Base-by-base conservation (phyloP, 53 echinoderm and acorn worm genomes). In the Henricia sp. region DNA sequence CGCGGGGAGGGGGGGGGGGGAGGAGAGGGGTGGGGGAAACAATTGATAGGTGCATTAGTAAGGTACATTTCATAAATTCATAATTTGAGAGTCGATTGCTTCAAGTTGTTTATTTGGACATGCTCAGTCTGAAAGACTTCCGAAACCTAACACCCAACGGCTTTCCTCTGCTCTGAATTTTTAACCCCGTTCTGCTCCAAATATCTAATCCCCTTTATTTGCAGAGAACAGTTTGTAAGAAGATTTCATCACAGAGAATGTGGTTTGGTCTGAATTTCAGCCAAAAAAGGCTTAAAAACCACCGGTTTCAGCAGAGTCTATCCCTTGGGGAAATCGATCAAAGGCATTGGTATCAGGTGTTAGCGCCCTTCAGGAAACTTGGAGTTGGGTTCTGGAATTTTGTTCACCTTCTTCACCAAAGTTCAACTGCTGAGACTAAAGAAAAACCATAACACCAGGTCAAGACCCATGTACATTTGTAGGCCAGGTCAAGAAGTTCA, bases 331-430 rank as follows among this genome's bases (percentile, higher is more conserved):
- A n/a, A 67, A 67, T 37, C 67, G 3, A 54, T 54, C 8, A 9
- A 14, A 67, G 37, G 67, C 37, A 67, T 67, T 36, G 65, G 67
- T 67, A 24, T 67, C 67, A 37, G 39, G 39, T 67, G 67, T 67
- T 67, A 20, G 1, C 17, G 3, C 38, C 38, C 67, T 67, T 67
- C 21, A 67, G 67, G 38, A 10, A 10, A 38, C 67, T 20, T 46
- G 8, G 8, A 8, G 14, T 14, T 46, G 48, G 48, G 48, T 46
- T 46, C 14, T 46, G 48, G 8, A 46, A 29, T 60, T 6, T 60
- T 60, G 23, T 16, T 19, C 6, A 28, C 29, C 14, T 30, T 60
- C 12, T 60, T 29, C n/a, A n/a, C n/a, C n/a, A n/a, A n/a, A n/a
- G n/a, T n/a, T n/a, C n/a, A n/a, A n/a, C n/a, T n/a, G n/a, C n/a